Base-by-base conservation (phyloP, 2,888 invertebrate genomes). In the Mactromeris polynyma region DNA sequence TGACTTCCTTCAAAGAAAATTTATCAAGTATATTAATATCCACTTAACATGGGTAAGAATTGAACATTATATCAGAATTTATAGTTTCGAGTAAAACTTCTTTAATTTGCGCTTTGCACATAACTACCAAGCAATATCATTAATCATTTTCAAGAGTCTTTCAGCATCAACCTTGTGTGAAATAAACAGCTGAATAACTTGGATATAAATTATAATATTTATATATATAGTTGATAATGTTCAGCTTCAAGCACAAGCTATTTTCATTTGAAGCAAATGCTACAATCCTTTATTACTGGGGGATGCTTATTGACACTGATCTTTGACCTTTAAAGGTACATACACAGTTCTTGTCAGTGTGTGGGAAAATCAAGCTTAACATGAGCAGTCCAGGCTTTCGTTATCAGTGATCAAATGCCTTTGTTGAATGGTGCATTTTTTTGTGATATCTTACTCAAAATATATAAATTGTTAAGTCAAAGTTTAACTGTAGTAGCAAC, bases 1-100 rank as follows among this genome's bases (percentile, higher is more conserved):
- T 73, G 33, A 33, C 69, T 33, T 81, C 86, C 86, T 86, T 81
- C 36, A 79, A 81, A 40, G 31, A 80, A 80, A 31, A 85, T 58
- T 36, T 9, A 79, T 54, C 31, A 33, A 26, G 51, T 19, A 51
- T 51, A 51, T 31, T 31, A 81, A 42, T 26, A 81, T 19, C n/a
- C 2, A 58, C 46, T 58, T 19, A 58, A 64, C 3, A 64, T 11
- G 7, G 58, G 58, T 26, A 21, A 64, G 4, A 64, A 21, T 9
- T 9, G 58, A 64, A 64, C 58, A 51, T 51, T 51, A 19, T 51
- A 51, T 17, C 17, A 51, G 14, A 51, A 51, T 51, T 51, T n/a
- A n/a, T n/a, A n/a, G n/a, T n/a, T n/a, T n/a, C n/a, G n/a, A n/a
- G n/a, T n/a, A n/a, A n/a, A n/a, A n/a, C n/a, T n/a, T n/a, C n/a